Evolutionary conservation across 1,140 invertebrate species (phyloP).

Genomic region (Papilio aristodemus): DNA sequence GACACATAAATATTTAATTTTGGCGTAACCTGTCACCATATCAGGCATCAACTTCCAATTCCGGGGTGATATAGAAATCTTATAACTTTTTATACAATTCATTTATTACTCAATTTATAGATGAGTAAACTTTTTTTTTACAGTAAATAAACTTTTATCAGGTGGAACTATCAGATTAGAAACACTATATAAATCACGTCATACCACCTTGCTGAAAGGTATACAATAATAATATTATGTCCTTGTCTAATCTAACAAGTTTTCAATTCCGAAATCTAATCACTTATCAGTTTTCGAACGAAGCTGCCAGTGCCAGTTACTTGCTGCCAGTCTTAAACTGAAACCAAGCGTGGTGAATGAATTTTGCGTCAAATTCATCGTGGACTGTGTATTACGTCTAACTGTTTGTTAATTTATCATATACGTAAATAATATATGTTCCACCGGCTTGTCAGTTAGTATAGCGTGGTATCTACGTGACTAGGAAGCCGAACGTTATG

Average conservation of each 20-base stretch:
- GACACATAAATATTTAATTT: too few species aligned
- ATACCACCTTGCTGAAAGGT: too few species aligned
- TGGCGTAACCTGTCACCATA: too few species aligned
- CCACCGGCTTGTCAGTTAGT: not conserved
- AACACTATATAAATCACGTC: too few species aligned
- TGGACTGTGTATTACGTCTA: not conserved
- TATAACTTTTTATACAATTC: too few species aligned
- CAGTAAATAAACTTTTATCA: too few species aligned
- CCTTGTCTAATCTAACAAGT: not conserved
- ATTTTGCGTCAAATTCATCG: not conserved
- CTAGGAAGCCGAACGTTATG: constrained; percentile 51
- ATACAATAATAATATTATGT: too few species aligned
- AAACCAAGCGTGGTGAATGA: constrained; percentile 8
- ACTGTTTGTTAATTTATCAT: constrained; percentile 13
- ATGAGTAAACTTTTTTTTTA: too few species aligned
- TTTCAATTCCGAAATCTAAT: not conserved
- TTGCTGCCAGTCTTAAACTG: constrained; percentile 18
- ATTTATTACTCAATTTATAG: too few species aligned
- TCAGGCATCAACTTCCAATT: too few species aligned
- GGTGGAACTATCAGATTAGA: too few species aligned
- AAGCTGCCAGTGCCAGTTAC: not conserved
- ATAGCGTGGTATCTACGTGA: constrained; percentile 53
- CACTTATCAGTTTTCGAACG: constrained; percentile 12
- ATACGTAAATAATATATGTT: not conserved
- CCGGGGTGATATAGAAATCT: too few species aligned